Conservation (phyloP, 2,797 vertebrate species). For the Thalassophryne amazonica region DNA sequence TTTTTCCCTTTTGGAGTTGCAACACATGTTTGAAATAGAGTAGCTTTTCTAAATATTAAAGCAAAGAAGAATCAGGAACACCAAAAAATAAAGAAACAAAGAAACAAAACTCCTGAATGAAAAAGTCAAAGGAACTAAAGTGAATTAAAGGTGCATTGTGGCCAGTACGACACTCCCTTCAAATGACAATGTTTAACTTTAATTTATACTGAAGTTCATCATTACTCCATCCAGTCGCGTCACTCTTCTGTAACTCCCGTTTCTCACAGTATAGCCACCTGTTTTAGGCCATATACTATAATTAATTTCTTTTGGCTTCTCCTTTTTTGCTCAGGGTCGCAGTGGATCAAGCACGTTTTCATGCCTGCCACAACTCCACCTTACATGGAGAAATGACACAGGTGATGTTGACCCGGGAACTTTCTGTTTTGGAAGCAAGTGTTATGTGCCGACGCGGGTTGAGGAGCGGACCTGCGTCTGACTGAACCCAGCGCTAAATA, state of each 20-base stretch:
- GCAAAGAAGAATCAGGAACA: slow-evolving; percentile 3
- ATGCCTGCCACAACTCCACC: too few relatives aligned
- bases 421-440: too few relatives aligned
- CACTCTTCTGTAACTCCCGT: slow-evolving; percentile 39
- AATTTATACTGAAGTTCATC: slow-evolving; percentile 56
- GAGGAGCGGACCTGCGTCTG: too few relatives aligned
- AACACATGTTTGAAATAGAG: neutral
- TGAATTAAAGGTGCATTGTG: slow-evolving; percentile 37
- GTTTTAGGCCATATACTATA: slow-evolving; percentile 55
- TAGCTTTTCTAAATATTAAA: slow-evolving; percentile 8
- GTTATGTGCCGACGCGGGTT: too few relatives aligned
- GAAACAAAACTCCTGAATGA: neutral
- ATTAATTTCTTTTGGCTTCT: too few relatives aligned
- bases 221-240: slow-evolving; percentile 59
- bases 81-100: neutral
- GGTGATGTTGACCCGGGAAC: too few relatives aligned
- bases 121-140: neutral
- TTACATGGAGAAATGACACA: too few relatives aligned
- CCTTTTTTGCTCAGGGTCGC: too few relatives aligned
- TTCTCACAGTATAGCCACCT: slow-evolving; percentile 52
- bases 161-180: slow-evolving; percentile 40
- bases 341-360: too few relatives aligned
- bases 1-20: slow-evolving; percentile 5
- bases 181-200: slow-evolving; percentile 67
- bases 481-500: too few relatives aligned